Percentiles rank a stretch among this genome's conserved stretches.
phyloP scores from a whole-genome alignment of 1,140 invertebrate species.

The Drosophila arizonae region DNA sequence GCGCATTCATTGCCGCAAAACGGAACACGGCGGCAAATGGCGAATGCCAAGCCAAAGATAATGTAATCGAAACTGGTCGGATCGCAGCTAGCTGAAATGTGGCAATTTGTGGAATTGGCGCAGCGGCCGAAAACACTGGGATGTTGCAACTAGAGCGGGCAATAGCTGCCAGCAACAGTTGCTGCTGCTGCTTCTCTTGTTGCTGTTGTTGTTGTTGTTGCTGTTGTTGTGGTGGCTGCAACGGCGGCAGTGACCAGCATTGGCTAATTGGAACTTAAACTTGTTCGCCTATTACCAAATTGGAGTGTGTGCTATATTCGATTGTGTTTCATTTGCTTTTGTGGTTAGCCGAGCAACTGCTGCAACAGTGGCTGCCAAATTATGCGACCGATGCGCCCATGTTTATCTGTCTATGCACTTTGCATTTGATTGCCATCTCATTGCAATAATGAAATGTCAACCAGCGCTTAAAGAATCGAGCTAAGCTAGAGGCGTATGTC shows the following conservation, averaged over 20 bases:
- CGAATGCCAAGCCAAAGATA: conserved; percentile 59
- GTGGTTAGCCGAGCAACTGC: conserved; percentile 29
- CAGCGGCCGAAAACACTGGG: conserved; percentile 31
- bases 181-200: too few species aligned
- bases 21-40: conserved; percentile 57
- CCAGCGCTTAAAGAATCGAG: conserved; percentile 22
- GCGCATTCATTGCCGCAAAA: conserved; percentile 78
- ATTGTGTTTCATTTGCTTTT: conserved; percentile 32
- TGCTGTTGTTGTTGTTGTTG: not conserved
- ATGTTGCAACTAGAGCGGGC: conserved; percentile 39
- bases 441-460: conserved; percentile 58
- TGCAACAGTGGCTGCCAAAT: conserved; percentile 48
- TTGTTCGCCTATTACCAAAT: conserved; percentile 53
- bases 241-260: conserved; percentile 29
- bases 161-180: not conserved
- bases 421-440: conserved; percentile 57
- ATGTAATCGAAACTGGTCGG: conserved; percentile 81
- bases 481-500: conserved; percentile 1
- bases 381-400: conserved; percentile 60
- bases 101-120: conserved; percentile 67
- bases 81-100: conserved; percentile 58
- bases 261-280: conserved; percentile 65
- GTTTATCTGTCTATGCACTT: conserved; percentile 43
- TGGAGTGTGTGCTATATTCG: conserved; percentile 33
- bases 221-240: not conserved